Conservation (phyloP, 2,113 vertebrate species). For the Boleophthalmus pectinirostris region DNA sequence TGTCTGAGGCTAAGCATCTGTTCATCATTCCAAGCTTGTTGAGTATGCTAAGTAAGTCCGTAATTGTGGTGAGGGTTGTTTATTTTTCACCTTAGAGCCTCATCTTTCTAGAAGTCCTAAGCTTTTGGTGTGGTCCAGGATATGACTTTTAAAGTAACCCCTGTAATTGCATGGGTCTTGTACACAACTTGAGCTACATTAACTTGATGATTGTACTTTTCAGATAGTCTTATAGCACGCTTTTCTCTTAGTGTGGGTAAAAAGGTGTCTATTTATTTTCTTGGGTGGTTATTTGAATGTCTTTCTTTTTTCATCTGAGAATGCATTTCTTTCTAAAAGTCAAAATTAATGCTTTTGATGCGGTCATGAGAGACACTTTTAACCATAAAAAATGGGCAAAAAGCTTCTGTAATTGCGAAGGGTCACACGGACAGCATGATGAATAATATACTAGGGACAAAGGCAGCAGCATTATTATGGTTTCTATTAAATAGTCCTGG, state of each 20-base stretch:
- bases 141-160: conserved; percentile 22
- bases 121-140: conserved; percentile 14
- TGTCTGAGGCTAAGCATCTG: conserved; percentile 5
- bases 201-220: background rate
- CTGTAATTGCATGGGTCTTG: conserved; percentile 35
- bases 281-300: background rate
- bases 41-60: conserved; percentile 5
- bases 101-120: conserved; percentile 1
- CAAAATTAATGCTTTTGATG: conserved; percentile 24
- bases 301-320: background rate
- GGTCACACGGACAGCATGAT: conserved; percentile 37
- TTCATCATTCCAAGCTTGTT: conserved; percentile 8
- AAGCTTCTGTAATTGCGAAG: conserved; percentile 35
- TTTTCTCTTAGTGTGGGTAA: background rate
- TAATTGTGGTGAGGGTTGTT: background rate
- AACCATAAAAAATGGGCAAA: conserved; percentile 35
- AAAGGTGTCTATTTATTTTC: background rate
- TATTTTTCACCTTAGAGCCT: background rate
- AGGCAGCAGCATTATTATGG: conserved; percentile 60
- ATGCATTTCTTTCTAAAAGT: background rate
- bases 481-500: conserved; percentile 43
- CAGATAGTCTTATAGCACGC: no score
- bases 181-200: conserved; percentile 15
- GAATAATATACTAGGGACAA: conserved; percentile 48
- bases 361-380: conserved; percentile 21